Base-by-base conservation (phyloP, 2,888 invertebrate genomes). In the Eutolmus rufibarbis region DNA sequence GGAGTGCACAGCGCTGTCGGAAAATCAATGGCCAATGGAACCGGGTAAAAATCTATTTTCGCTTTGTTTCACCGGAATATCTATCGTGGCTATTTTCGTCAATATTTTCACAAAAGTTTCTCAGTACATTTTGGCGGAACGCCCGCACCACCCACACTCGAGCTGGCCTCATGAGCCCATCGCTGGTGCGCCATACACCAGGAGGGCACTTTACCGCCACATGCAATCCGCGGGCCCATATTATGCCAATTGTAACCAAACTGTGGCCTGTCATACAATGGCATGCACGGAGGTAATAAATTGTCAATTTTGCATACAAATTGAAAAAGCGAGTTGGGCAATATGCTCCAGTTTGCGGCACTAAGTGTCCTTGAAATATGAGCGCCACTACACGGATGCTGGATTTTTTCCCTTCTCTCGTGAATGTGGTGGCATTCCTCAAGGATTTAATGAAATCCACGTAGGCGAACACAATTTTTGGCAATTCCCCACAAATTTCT, bases 241-340 rank as follows among this genome's bases (percentile, higher is more conserved):
- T 82, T 85, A 85, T 85, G 40, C 85, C 85, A 43, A 85, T 74
- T 85, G 74, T 85, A 74, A 74, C 74, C 51, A 74, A 74, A 85
- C 85, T 74, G 46, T 12, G 74, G 74, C n/a, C 74, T 74, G 85
- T 43, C 85, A 82, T 85, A 85, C 74, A 74, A 85, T 74, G n/a
- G 85, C 85, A 85, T 74, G 85, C 85, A 85, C 43, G 28, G 74
- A n/a, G 74, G 43, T 85, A 85, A 85, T 85, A 85, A 74, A 74
- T 85, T 85, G 74, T 74, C 85, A 85, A 85, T 85, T 85, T 85
- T 85, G 85, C 85, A 85, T 85, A 85, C 74, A 85, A 85, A 85
- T 85, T 85, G 85, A 74, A 74, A 85, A 74, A 19, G 74, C 28
- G 40, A 43, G 46, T 74, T 74, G 74, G 43, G 2, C 57, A 74